phyloP scores from a whole-genome alignment of 2,113 vertebrate species.

The Myrmophylax atrothorax region DNA sequence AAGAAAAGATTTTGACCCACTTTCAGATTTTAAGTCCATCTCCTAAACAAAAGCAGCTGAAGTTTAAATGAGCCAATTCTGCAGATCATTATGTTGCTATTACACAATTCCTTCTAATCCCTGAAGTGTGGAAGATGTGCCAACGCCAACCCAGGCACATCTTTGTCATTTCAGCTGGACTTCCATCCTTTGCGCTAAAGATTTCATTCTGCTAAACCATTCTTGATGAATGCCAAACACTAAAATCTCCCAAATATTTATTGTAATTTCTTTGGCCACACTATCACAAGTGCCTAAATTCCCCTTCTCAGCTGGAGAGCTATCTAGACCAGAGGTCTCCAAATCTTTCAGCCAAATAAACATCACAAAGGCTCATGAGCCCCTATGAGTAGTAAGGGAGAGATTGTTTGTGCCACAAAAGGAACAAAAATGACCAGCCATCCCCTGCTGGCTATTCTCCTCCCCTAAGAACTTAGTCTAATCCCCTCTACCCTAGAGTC shows the following conservation, averaged over 20 bases:
- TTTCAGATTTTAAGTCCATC: conserved; percentile 49
- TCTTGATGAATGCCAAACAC: conserved; percentile 38
- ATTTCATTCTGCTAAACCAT: conserved; percentile 38
- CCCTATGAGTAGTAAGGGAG: conserved; percentile 11
- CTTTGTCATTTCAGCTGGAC: conserved; percentile 57
- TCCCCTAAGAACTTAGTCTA: conserved; percentile 50
- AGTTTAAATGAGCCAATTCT: conserved; percentile 62
- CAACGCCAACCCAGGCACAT: conserved; percentile 52
- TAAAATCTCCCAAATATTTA: conserved; percentile 61
- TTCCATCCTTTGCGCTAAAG: conserved; percentile 40
- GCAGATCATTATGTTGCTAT: conserved; percentile 58
- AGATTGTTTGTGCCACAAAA: conserved; percentile 60
- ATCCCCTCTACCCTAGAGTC: conserved; percentile 44
- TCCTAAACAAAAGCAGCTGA: conserved; percentile 70
- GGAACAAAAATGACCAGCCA: conserved; percentile 63
- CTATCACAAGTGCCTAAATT: conserved; percentile 55
- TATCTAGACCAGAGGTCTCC: conserved; percentile 61
- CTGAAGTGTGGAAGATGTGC: conserved; percentile 56
- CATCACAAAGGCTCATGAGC: conserved; percentile 47
- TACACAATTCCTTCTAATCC: conserved; percentile 68
- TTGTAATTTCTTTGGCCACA: conserved; percentile 42
- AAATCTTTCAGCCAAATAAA: conserved; percentile 57
- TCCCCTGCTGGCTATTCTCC: conserved; percentile 55
- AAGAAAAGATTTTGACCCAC: conserved; percentile 56
- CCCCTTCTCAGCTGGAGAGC: conserved; percentile 48